Conservation (phyloP, 2,888 invertebrate species). For the Drosophila prostipennis region DNA sequence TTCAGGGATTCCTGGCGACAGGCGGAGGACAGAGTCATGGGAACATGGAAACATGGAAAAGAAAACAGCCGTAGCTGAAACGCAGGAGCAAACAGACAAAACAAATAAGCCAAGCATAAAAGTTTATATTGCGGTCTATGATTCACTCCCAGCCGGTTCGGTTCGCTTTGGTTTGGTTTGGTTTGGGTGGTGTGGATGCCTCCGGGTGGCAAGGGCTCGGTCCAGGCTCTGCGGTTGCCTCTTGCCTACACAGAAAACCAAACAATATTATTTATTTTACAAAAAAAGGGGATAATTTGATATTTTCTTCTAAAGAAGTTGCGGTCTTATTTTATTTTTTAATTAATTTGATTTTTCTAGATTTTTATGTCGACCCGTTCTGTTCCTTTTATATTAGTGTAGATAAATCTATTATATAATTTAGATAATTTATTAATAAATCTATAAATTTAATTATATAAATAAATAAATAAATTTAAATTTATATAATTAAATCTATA, state of each 20-base stretch:
- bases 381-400: no score
- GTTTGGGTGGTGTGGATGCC: neutral
- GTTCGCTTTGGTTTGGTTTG: neutral
- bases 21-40: neutral
- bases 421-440: no score
- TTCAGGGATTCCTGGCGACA: neutral
- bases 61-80: conserved; percentile 50
- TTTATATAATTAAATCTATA: no score
- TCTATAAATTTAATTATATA: no score
- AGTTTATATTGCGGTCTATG: conserved; percentile 79
- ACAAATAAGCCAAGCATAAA: conserved; percentile 79
- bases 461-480: no score
- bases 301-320: no score
- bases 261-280: no score
- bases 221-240: conserved; percentile 58
- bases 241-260: neutral
- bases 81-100: conserved; percentile 62
- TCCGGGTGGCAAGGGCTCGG: neutral
- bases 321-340: no score
- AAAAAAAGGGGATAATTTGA: no score
- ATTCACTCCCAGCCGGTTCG: conserved; percentile 53
- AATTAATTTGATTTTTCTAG: no score
- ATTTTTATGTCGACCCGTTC: no score
- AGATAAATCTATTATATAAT: no score
- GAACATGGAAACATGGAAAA: conserved; percentile 53